A percentile compares a stretch with the other conserved stretches of the same genome.
phyloP scores from a whole-genome alignment of 37 sponge, comb jelly and placozoan species.

The Halichondria panicea region DNA sequence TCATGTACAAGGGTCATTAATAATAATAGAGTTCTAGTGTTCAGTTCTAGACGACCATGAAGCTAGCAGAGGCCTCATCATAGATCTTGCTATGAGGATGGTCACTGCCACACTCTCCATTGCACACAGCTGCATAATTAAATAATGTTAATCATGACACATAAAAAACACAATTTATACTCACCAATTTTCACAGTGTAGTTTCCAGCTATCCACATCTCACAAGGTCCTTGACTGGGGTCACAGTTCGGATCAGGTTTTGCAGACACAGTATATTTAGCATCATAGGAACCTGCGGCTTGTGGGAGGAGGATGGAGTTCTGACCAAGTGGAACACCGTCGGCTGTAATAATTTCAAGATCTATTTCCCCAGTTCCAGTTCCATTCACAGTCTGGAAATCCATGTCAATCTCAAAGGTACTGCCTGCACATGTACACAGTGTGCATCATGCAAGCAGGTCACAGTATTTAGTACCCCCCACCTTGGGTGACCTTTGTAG shows the following conservation, averaged over 20 bases:
- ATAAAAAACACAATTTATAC: slow-evolving; percentile 21
- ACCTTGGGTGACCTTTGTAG: neutral
- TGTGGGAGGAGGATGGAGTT: slow-evolving; percentile 26
- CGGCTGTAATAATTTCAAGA: slow-evolving; percentile 64
- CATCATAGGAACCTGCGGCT: slow-evolving; percentile 51
- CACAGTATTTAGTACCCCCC: neutral
- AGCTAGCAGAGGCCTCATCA: slow-evolving; percentile 31
- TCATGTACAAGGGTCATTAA: no score
- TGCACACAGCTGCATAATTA: slow-evolving; percentile 61
- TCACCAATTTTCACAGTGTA: slow-evolving; percentile 70
- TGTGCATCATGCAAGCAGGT: neutral
- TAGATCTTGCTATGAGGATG: slow-evolving; percentile 87
- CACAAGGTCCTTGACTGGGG: slow-evolving; percentile 66
- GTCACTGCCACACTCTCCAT: slow-evolving; percentile 87
- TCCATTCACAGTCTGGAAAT: slow-evolving; percentile 54
- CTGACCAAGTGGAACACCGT: slow-evolving; percentile 77
- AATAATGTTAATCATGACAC: neutral
- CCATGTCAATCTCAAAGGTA: slow-evolving; percentile 49
- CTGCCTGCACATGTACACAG: slow-evolving; percentile 17
- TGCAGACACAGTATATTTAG: slow-evolving; percentile 32
- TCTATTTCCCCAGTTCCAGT: slow-evolving; percentile 88
- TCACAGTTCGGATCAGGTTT: slow-evolving; percentile 83
- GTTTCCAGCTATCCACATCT: slow-evolving; percentile 79
- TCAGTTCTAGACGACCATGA: slow-evolving; percentile 70
- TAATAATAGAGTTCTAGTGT: no score